Percentiles rank a stretch among this genome's conserved stretches.
phyloP scores from a whole-genome alignment of 1,140 invertebrate genomes.

The Drosophila asahinai region DNA sequence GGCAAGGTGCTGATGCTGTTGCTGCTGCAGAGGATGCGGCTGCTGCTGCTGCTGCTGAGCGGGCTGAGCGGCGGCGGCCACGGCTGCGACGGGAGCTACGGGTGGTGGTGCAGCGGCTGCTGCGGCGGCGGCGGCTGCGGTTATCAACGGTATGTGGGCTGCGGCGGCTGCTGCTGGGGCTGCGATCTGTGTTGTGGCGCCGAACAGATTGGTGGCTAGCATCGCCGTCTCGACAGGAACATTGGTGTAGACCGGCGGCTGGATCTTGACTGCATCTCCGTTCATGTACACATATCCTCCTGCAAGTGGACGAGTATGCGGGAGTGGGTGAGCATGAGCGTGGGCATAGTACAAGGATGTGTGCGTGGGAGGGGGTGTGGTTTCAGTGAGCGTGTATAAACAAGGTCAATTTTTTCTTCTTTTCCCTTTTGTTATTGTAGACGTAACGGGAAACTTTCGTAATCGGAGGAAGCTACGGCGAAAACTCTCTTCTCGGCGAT shows the following conservation, averaged over 20 bases:
- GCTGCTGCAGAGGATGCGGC: conserved; percentile 36
- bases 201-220: conserved; percentile 82
- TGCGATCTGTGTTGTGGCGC: conserved; percentile 77
- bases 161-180: conserved; percentile 70
- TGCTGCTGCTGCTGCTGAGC: conserved; percentile 35
- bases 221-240: conserved; percentile 85
- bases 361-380: conserved; percentile 12
- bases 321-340: conserved; percentile 3
- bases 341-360: conserved; percentile 16
- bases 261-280: conserved; percentile 83
- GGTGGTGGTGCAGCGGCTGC: conserved; percentile 61
- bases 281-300: conserved; percentile 85
- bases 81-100: conserved; percentile 50
- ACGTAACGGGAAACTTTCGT: conserved; percentile 52
- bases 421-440: conserved; percentile 36
- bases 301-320: conserved; percentile 29
- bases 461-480: conserved; percentile 32
- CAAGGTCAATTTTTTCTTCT: conserved; percentile 38
- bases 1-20: conserved; percentile 34
- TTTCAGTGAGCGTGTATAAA: conserved; percentile 28
- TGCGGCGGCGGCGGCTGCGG: conserved; percentile 64
- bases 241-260: conserved; percentile 79
- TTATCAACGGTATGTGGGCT: conserved; percentile 81
- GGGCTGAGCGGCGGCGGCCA: conserved; percentile 40
- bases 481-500: conserved; percentile 32